phyloP scores from a whole-genome alignment of 1,140 invertebrate genomes.

The Melitaea cinxia region DNA sequence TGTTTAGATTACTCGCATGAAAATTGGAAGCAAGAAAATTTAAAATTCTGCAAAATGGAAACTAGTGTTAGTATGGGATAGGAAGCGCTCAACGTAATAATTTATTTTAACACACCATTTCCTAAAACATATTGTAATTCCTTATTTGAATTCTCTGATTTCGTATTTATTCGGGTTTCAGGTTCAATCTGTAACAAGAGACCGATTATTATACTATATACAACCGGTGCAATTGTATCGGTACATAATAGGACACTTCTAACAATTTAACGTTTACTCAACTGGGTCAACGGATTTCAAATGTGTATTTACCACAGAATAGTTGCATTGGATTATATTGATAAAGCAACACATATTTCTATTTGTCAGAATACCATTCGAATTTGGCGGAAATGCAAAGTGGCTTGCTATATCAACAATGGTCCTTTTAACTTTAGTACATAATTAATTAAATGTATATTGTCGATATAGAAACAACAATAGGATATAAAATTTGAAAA shows the following conservation, averaged over 20 bases:
- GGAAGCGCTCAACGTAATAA: not conserved
- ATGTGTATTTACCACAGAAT: constrained; percentile 54
- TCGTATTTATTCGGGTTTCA: constrained; percentile 32
- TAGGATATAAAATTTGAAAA: constrained; percentile 36
- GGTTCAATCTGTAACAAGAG: constrained; percentile 39
- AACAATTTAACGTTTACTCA: constrained; percentile 49
- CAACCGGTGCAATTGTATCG: constrained; percentile 46
- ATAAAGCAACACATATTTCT: constrained; percentile 58
- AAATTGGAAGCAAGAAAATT: constrained; percentile 17
- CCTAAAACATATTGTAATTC: constrained; percentile 22
- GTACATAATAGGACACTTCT: constrained; percentile 48
- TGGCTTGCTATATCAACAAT: constrained; percentile 43
- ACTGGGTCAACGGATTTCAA: constrained; percentile 66
- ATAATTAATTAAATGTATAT: constrained; percentile 32
- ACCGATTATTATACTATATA: constrained; percentile 35
- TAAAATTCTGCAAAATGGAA: constrained; percentile 1
- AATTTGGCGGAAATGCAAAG: constrained; percentile 61
- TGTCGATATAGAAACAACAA: constrained; percentile 26
- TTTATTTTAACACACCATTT: constrained; percentile 25
- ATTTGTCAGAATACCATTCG: constrained; percentile 54
- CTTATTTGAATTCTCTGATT: constrained; percentile 23
- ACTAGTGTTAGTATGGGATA: not conserved
- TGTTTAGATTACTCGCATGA: constrained; percentile 7
- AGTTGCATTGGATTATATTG: constrained; percentile 50
- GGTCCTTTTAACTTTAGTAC: constrained; percentile 19